Conservation (phyloP, 92 coral and sea anemone genomes). For the Palythoa grandiflora region DNA sequence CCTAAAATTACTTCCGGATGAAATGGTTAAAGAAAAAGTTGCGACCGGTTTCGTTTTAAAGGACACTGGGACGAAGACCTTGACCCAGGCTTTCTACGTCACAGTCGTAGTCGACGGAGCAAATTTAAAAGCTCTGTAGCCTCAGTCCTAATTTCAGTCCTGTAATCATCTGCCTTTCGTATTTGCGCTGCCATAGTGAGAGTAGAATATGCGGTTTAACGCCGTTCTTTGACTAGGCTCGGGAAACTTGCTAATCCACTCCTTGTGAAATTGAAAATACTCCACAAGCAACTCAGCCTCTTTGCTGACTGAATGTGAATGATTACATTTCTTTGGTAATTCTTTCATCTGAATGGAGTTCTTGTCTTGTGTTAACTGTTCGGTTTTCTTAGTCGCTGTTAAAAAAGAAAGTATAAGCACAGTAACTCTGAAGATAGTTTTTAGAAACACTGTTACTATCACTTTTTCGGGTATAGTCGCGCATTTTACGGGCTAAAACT, state of each 20-base stretch:
- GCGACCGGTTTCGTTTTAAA: too few relatives aligned
- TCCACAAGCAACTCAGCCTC: constrained; percentile 22
- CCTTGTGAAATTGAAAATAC: constrained; percentile 14
- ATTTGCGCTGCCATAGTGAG: constrained; percentile 7
- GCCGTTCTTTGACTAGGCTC: constrained; percentile 17
- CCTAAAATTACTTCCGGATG: too few relatives aligned
- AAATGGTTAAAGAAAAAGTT: too few relatives aligned
- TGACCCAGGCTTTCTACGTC: too few relatives aligned
- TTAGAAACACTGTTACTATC: neutral
- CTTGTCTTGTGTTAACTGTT: constrained; percentile 27
- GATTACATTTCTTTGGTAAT: neutral
- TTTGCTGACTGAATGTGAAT: neutral
- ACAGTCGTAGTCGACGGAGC: too few relatives aligned
- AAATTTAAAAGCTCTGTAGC: too few relatives aligned
- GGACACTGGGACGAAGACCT: too few relatives aligned
- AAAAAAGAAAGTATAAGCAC: neutral
- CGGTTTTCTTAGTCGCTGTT: neutral
- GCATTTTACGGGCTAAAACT: too few relatives aligned
- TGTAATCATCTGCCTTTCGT: neutral
- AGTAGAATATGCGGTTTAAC: constrained; percentile 12
- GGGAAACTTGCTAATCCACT: constrained; percentile 40
- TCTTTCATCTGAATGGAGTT: constrained; percentile 20
- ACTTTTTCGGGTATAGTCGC: too few relatives aligned
- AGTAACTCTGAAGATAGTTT: neutral
- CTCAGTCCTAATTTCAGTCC: too few relatives aligned